Conservation (phyloP, 2,113 vertebrate genomes). For the Albula goreensis region DNA sequence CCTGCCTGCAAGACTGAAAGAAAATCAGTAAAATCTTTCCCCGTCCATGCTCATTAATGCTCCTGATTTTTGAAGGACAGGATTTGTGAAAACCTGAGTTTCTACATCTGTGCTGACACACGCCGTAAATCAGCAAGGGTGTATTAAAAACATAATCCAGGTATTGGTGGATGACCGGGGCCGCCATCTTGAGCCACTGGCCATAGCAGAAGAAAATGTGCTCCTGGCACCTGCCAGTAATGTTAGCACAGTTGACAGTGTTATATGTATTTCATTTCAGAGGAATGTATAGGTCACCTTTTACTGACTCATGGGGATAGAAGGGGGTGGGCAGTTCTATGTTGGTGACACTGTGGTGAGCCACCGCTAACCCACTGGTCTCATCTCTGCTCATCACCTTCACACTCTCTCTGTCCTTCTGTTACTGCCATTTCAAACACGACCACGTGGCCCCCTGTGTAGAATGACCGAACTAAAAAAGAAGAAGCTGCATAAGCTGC, state of each 20-base stretch:
- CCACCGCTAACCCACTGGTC: no score
- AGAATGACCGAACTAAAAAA: no score
- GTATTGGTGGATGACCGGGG: neutral
- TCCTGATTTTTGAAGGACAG: constrained; percentile 62
- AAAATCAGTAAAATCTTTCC: constrained; percentile 66
- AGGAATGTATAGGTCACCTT: neutral
- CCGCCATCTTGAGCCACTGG: neutral
- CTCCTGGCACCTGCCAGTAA: neutral
- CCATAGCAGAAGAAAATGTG: neutral
- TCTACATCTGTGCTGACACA: constrained; percentile 37
- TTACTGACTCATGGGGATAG: neutral
- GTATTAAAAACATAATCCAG: neutral
- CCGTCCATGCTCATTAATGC: constrained; percentile 62
- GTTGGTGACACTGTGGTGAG: neutral
- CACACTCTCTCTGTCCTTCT: neutral
- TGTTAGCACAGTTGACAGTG: neutral
- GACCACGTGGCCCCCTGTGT: no score
- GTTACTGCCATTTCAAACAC: no score
- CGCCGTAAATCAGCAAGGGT: constrained; percentile 31
- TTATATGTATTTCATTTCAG: neutral
- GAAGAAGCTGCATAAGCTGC: no score
- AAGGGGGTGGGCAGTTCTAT: neutral
- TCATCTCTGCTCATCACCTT: no score
- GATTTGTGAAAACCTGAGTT: constrained; percentile 52
- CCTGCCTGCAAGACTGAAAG: constrained; percentile 57